A percentile compares a stretch with the other conserved stretches of the same genome.
These are phyloP conservation scores for Chionodraco myersi DNA, from an alignment of 2,113 vertebrate genomes.

Conservation along the genomic window DNA sequence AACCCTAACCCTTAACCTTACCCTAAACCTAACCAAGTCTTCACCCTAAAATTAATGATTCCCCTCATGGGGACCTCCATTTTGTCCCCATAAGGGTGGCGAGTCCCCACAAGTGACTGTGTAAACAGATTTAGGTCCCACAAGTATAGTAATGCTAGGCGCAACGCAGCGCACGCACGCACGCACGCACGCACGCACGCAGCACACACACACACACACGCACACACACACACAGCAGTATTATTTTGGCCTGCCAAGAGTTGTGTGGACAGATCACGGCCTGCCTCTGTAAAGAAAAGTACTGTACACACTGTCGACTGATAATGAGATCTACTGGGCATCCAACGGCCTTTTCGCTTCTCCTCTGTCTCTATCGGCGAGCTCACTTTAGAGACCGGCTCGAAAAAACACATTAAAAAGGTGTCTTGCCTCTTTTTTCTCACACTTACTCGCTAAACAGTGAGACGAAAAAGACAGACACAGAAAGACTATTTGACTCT, in stretches of 20 bases:
- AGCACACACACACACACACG: too few species aligned
- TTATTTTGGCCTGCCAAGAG: constrained; percentile 59
- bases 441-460: not conserved
- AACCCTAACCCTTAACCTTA: too few species aligned
- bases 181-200: too few species aligned
- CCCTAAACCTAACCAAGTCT: too few species aligned
- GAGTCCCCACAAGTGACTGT: too few species aligned
- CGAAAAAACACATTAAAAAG: constrained; percentile 65
- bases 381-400: constrained; percentile 37
- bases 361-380: constrained; percentile 44
- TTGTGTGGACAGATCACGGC: constrained; percentile 47
- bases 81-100: too few species aligned
- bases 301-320: constrained; percentile 60
- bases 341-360: constrained; percentile 58
- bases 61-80: too few species aligned
- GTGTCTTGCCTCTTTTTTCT: constrained; percentile 32
- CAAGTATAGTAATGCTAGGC: too few species aligned
- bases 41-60: too few species aligned
- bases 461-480: constrained; percentile 12
- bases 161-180: too few species aligned
- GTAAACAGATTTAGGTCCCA: too few species aligned
- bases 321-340: constrained; percentile 63
- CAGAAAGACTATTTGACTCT: constrained; percentile 40
- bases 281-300: constrained; percentile 52
- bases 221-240: too few species aligned